These are phyloP conservation scores for Drosophila teissieri DNA, from an alignment of 1,140 invertebrate genomes.

Conservation along the genomic window DNA sequence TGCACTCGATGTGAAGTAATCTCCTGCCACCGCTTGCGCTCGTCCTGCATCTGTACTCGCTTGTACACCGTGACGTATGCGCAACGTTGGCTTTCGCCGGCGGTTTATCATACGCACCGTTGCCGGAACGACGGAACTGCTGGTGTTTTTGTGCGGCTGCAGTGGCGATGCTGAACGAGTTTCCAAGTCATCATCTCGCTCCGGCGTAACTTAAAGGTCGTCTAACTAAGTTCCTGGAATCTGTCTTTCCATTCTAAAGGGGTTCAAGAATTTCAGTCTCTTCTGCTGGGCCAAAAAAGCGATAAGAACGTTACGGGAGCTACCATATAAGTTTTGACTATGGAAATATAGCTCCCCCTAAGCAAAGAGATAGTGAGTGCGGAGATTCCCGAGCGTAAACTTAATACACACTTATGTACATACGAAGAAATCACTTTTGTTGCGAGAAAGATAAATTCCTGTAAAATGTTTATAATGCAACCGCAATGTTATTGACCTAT, in stretches of 20 bases:
- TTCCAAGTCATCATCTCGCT: conserved; percentile 45
- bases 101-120: conserved; percentile 70
- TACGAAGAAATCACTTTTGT: neutral
- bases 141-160: conserved; percentile 17
- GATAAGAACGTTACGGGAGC: conserved; percentile 23
- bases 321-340: conserved; percentile 11
- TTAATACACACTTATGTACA: too few species aligned
- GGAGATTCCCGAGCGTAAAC: neutral
- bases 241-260: conserved; percentile 32
- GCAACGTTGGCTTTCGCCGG: conserved; percentile 58
- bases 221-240: conserved; percentile 45
- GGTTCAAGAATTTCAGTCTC: conserved; percentile 30
- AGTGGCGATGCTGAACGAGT: conserved; percentile 22
- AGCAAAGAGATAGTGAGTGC: neutral
- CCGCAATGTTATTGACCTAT: too few species aligned
- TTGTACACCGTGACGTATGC: conserved; percentile 72
- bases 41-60: neutral
- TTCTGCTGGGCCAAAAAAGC: conserved; percentile 8
- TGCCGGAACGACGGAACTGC: conserved; percentile 6
- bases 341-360: conserved; percentile 10
- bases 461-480: too few species aligned
- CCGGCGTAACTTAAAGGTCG: conserved; percentile 41
- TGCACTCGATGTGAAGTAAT: conserved; percentile 52
- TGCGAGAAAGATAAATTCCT: too few species aligned
- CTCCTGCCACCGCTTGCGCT: conserved; percentile 12